Evolutionary conservation across 1,140 invertebrate species (phyloP).

Genomic region (Battus philenor): DNA sequence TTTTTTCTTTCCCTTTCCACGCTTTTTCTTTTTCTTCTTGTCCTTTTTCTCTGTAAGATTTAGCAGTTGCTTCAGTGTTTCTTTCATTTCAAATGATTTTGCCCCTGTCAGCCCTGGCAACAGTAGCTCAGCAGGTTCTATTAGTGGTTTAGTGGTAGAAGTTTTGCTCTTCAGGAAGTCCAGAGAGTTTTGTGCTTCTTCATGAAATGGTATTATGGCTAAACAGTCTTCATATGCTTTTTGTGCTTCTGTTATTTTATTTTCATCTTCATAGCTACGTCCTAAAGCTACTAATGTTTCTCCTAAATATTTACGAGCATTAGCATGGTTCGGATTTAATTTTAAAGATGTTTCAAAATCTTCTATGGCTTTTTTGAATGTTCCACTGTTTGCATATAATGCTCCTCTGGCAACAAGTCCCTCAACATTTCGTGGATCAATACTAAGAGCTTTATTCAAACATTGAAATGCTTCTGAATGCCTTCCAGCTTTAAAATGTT

Average conservation of each 20-base stretch:
- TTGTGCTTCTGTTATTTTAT: conserved; percentile 89
- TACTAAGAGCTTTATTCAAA: conserved; percentile 93
- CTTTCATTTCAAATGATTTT: conserved; percentile 79
- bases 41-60: conserved; percentile 79
- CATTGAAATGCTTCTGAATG: conserved; percentile 96
- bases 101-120: conserved; percentile 74
- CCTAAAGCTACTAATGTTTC: conserved; percentile 92
- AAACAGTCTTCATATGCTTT: conserved; percentile 90
- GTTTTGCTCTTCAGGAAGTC: conserved; percentile 85
- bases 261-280: conserved; percentile 89
- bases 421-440: conserved; percentile 95
- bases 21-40: conserved; percentile 85
- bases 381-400: conserved; percentile 95
- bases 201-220: conserved; percentile 87
- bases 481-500: conserved; percentile 93
- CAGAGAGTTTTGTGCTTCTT: conserved; percentile 88
- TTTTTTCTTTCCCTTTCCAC: conserved; percentile 83
- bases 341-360: conserved; percentile 95
- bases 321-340: conserved; percentile 92
- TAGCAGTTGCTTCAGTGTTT: conserved; percentile 79
- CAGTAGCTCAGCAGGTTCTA: conserved; percentile 77
- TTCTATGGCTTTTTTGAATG: conserved; percentile 94
- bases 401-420: conserved; percentile 95
- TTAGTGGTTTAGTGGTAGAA: conserved; percentile 74
- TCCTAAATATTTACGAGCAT: conserved; percentile 95